These are phyloP conservation scores for Drosophila teissieri DNA, from an alignment of 1,140 invertebrate species.

Conservation along the genomic window DNA sequence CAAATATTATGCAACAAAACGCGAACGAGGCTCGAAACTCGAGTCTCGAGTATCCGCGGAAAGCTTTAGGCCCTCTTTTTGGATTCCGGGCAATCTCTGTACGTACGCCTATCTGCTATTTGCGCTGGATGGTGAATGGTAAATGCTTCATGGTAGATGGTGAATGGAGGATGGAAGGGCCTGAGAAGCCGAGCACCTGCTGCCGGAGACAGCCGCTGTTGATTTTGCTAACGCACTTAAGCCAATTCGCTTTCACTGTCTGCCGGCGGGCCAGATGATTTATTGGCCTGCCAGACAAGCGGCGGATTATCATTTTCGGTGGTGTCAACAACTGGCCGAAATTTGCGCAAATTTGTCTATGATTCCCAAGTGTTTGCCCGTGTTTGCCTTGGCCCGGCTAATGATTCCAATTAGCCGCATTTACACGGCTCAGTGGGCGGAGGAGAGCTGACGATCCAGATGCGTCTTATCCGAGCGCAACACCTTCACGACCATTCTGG, in stretches of 20 bases:
- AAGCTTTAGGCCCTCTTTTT: slow-evolving; percentile 11
- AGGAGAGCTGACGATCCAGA: neutral
- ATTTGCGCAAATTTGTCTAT: slow-evolving; percentile 72
- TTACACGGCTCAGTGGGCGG: slow-evolving; percentile 27
- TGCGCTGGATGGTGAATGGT: neutral
- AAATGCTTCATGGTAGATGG: no score
- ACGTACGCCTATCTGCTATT: slow-evolving; percentile 24
- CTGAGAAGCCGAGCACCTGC: slow-evolving; percentile 64
- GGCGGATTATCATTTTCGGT: slow-evolving; percentile 42
- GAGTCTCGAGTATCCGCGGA: slow-evolving; percentile 23
- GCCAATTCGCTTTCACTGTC: slow-evolving; percentile 59
- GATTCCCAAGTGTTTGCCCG: slow-evolving; percentile 47
- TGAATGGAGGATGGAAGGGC: neutral
- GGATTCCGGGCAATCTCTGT: slow-evolving; percentile 27
- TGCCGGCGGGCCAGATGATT: slow-evolving; percentile 55
- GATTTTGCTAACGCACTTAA: slow-evolving; percentile 71
- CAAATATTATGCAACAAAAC: slow-evolving; percentile 67
- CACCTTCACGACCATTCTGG: slow-evolving; percentile 8
- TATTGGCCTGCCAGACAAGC: slow-evolving; percentile 60
- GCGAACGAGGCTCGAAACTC: slow-evolving; percentile 12
- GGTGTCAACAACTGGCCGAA: slow-evolving; percentile 66
- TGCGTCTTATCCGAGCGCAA: slow-evolving; percentile 23
- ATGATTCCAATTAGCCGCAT: slow-evolving; percentile 66
- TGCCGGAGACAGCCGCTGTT: slow-evolving; percentile 57
- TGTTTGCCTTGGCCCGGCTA: slow-evolving; percentile 47